Evolutionary conservation across 2,113 vertebrate species (phyloP), one percentile per base, ranked within the genome.

Genomic region (Chamaetylas fuelleborni): DNA sequence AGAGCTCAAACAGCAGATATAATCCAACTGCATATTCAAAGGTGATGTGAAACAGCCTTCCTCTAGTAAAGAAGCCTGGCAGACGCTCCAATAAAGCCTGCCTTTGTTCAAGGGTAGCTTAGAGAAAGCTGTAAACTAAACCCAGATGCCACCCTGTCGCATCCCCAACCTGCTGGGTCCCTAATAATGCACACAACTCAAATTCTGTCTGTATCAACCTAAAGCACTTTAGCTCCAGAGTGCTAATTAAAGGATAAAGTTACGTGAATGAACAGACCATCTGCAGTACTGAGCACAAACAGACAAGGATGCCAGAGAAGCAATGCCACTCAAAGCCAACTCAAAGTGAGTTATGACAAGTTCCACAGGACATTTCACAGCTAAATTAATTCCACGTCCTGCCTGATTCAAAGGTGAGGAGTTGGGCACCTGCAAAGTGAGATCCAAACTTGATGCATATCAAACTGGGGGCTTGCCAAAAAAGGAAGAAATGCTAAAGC

Each of bases 21-120:
- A 95, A 93, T 74, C 79, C 88, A 84, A 92, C 64, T 78, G 86
- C 25, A 31, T 70, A 86, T 71, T 92, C 60, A 78, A 72, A 88
- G 60, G 88, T 11, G 14, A 82, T 47, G 62, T 65, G 58, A 65
- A 91, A 82, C 58, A 76, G 45, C 54, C 29, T 29, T 86, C 12
- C 74, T 72, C 64, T 71, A 47, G 34, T 58, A 90, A 85, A 88
- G 65, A 34, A 72, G 34, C 62, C 62, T 54, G 31, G 42, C 87
- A 95, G 84, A 89, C 0, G 0, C 28, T 81, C 62, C 88, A 84
- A 73, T 66, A 92, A 92, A 80, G 86, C 77, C 72, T 56, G 56
- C 22, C 48, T 90, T 90, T 93, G 88, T 93, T 81, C 64, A 71
- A 81, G 36, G 11, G 56, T 66, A 77, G 64, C 79, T 92, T 78